Percentiles rank a stretch among this genome's conserved stretches.
These are phyloP conservation scores for Aphodius sticticus DNA, from an alignment of 2,888 invertebrate species.

Conservation along the genomic window DNA sequence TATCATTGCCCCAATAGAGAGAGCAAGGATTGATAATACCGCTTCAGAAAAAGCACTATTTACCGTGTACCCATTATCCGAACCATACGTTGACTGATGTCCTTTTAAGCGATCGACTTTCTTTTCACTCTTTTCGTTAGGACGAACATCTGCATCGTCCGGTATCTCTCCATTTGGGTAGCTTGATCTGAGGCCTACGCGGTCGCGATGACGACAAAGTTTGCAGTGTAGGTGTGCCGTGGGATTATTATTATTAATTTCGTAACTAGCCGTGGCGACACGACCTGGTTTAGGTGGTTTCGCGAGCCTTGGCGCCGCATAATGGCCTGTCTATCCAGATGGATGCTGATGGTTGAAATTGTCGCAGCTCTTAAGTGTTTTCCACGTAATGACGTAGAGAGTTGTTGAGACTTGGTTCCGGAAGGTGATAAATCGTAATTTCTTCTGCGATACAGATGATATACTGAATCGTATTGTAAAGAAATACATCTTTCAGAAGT, in stretches of 20 bases:
- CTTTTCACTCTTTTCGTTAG: background rate
- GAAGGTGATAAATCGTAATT: background rate
- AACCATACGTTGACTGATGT: slow-evolving; percentile 4
- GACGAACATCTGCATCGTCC: background rate
- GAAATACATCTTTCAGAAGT: no score
- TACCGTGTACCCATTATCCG: background rate
- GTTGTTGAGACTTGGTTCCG: background rate
- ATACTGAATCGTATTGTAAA: background rate
- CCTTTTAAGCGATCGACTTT: background rate
- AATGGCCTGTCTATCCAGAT: background rate
- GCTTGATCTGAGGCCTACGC: background rate
- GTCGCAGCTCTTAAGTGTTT: background rate
- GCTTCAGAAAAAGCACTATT: background rate
- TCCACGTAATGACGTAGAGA: background rate
- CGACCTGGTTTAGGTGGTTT: background rate
- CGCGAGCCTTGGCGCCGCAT: background rate
- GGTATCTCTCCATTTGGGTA: background rate
- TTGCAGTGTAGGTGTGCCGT: background rate
- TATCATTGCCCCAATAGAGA: slow-evolving; percentile 15
- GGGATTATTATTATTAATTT: background rate
- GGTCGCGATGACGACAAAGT: background rate
- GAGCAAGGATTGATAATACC: background rate
- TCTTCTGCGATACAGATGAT: background rate
- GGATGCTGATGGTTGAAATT: background rate
- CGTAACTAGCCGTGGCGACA: background rate